Conservation (phyloP, 2,888 invertebrate species). For the Diadegma fenestrale region DNA sequence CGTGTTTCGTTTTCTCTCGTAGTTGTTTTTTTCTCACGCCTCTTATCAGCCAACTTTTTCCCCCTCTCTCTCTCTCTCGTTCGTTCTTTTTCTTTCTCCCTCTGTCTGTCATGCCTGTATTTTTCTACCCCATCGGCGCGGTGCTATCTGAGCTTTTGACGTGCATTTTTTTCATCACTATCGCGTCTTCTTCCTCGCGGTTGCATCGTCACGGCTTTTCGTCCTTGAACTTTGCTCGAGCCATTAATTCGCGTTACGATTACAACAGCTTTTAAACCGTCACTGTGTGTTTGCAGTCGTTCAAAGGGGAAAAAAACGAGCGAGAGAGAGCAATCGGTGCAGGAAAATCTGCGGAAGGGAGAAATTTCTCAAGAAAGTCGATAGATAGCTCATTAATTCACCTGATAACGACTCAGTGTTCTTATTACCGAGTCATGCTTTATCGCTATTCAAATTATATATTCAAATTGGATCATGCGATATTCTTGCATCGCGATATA, state of each 20-base stretch:
- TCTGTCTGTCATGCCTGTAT: slow-evolving; percentile 36
- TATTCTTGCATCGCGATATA: slow-evolving; percentile 49
- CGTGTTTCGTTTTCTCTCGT: slow-evolving; percentile 58
- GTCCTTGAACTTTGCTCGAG: slow-evolving; percentile 73
- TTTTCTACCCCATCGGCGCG: slow-evolving; percentile 35
- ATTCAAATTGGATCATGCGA: slow-evolving; percentile 71
- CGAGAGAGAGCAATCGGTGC: slow-evolving; percentile 31
- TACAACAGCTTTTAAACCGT: slow-evolving; percentile 47
- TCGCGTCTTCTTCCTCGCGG: slow-evolving; percentile 27
- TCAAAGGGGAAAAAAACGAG: slow-evolving; percentile 43
- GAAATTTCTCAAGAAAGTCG: slow-evolving; percentile 31
- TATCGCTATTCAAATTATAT: slow-evolving; percentile 70
- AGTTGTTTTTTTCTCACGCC: slow-evolving; percentile 37
- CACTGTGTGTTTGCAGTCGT: slow-evolving; percentile 24
- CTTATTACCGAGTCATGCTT: slow-evolving; percentile 15
- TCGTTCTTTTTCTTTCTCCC: slow-evolving; percentile 6
- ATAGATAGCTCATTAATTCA: slow-evolving; percentile 30
- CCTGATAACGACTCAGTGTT: slow-evolving; percentile 38
- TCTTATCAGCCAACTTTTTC: slow-evolving; percentile 37
- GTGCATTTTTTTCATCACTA: slow-evolving; percentile 16
- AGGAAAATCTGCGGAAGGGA: slow-evolving; percentile 9
- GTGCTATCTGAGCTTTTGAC: slow-evolving; percentile 39
- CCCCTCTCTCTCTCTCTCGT: slow-evolving; percentile 11
- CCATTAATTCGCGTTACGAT: slow-evolving; percentile 69
- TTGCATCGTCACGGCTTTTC: slow-evolving; percentile 34